Base-by-base conservation (phyloP, 2,888 invertebrate species). In the Sarcophaga caerulescens region DNA sequence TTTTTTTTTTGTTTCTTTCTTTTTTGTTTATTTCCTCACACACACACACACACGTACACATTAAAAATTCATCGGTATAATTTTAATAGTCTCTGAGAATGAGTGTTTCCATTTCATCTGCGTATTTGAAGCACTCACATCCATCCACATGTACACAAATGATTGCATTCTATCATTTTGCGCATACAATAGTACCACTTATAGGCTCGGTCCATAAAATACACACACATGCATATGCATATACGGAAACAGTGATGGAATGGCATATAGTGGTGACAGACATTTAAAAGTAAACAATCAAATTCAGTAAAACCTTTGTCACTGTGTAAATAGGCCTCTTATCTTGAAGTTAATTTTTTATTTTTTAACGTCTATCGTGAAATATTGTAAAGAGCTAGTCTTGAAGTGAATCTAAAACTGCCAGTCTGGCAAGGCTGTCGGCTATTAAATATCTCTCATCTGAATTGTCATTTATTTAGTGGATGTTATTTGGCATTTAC, bases 71-170 rank as follows among this genome's bases (percentile, higher is more conserved):
- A 52, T 52, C 0, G 4, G 52, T 52, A 52, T 52, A 52, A 52
- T 17, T 52, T 52, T 52, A 52, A 52, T 52, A 52, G 52, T 52
- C 17, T 52, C 12, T 17, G 0, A 52, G 17, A 52, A 5, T 17
- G 3, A 52, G 5, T 14, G 52, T 17, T 75, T 62, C 63, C 66
- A 66, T 66, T 71, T 70, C 78, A 70, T 79, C 52, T 63, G 35
- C 35, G 59, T 59, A 47, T 66, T 71, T 35, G 47, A 63, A 35
- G 35, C 35, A 10, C 10, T 35, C 60, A 68, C 69, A 62, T 19
- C 35, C 47, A 47, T 23, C n/a, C 63, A 73, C 4, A 14, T 52
- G 52, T 52, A 17, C 12, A 17, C 17, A 17, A 52, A 52, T 63
- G 63, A 25, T 57, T 63, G 45, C 25, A 60, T 62, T 62, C 62